Conservation (phyloP, 2,113 vertebrate genomes). For the Polypterus senegalus region DNA sequence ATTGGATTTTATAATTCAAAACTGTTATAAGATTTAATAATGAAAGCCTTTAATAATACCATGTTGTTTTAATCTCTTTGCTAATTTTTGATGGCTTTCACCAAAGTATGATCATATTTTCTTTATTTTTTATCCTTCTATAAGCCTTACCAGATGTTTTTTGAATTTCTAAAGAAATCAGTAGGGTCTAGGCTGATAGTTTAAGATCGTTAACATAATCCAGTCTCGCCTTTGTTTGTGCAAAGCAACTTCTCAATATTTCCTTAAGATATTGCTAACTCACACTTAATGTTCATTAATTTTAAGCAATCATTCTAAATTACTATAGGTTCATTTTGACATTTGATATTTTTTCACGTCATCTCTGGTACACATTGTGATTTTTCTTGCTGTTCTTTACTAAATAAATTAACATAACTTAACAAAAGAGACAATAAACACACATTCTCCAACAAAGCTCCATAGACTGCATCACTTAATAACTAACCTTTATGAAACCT, state of each 20-base stretch:
- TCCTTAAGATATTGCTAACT: constrained; percentile 16
- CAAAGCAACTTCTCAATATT: constrained; percentile 42
- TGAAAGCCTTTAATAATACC: constrained; percentile 2
- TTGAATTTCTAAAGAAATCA: constrained; percentile 47
- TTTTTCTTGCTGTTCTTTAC: no score
- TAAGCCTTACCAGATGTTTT: constrained; percentile 51
- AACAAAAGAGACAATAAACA: no score
- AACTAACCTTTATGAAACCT: no score
- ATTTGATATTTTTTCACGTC: constrained; percentile 11
- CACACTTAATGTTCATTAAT: constrained; percentile 31
- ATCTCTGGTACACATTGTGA: no score
- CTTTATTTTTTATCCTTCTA: constrained; percentile 25
- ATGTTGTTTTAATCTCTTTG: constrained; percentile 26
- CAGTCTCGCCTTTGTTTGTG: constrained; percentile 52
- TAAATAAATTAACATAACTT: no score
- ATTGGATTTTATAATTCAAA: constrained; percentile 1
- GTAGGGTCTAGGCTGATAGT: constrained; percentile 45
- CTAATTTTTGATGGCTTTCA: constrained; percentile 20
- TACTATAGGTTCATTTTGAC: constrained; percentile 20
- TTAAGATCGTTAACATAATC: constrained; percentile 45
- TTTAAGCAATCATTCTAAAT: constrained; percentile 22
- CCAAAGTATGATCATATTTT: not conserved
- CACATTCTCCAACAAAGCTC: no score
- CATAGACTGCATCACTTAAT: no score
- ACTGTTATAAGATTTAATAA: constrained; percentile 1